Evolutionary conservation across 2,113 vertebrate genomes (phyloP).

Genomic region (Madoqua kirkii): DNA sequence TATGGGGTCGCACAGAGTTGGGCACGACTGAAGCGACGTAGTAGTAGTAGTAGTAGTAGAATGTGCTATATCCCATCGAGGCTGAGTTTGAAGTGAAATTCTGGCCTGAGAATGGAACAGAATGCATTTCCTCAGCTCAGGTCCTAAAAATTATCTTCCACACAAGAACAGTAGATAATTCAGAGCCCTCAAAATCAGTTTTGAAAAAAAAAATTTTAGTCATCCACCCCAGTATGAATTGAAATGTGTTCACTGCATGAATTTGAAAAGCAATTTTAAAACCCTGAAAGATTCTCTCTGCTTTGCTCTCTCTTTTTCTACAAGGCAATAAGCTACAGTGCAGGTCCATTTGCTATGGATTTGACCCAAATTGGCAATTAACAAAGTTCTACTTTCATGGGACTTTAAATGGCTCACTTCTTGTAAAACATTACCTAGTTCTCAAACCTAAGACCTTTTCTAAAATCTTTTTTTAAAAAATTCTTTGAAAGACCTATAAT

Average conservation of each 20-base stretch:
- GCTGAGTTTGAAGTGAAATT: not conserved
- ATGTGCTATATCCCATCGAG: not conserved
- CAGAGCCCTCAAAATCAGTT: not conserved
- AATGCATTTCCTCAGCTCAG: not conserved
- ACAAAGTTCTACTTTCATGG: not conserved
- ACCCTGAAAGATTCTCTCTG: not conserved
- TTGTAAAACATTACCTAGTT: not conserved
- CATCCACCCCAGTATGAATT: not conserved
- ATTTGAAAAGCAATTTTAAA: not conserved
- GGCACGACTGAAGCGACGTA: too few relatives aligned
- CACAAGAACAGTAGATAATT: not conserved
- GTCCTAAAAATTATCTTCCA: not conserved
- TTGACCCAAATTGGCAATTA: not conserved
- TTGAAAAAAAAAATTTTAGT: not conserved
- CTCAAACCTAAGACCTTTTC: not conserved
- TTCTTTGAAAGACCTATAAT: not conserved
- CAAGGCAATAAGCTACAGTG: not conserved
- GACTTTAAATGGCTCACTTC: not conserved
- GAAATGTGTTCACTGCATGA: not conserved
- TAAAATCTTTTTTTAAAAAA: not conserved
- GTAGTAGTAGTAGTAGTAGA: too few relatives aligned
- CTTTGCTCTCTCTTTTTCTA: not conserved
- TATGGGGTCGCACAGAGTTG: too few relatives aligned
- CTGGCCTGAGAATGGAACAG: not conserved
- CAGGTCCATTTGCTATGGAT: not conserved